Percentiles rank a stretch among this genome's conserved stretches.
Evolutionary conservation across 2,888 invertebrate species (phyloP).

Genomic region (Acholoe squamosa): DNA sequence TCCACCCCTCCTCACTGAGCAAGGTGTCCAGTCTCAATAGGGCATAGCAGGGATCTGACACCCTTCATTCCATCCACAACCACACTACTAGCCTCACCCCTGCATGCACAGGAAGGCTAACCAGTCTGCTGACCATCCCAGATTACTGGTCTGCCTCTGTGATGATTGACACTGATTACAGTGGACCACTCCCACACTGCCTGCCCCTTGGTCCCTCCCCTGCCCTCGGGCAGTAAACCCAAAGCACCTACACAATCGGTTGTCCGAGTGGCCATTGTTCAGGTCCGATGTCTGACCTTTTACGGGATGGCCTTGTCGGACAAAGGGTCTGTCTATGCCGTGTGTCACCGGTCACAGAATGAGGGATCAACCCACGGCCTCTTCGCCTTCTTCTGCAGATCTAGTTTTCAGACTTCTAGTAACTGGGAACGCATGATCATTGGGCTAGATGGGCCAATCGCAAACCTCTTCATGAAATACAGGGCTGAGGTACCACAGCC

Average conservation of each 20-base stretch:
- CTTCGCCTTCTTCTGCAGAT: background rate
- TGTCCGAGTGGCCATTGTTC: slow-evolving; percentile 11
- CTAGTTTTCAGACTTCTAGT: too few species aligned
- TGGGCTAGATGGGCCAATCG: too few species aligned
- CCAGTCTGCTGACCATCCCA: background rate
- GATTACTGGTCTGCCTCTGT: background rate
- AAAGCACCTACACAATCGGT: background rate
- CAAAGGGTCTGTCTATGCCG: slow-evolving; percentile 14
- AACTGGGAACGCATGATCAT: too few species aligned
- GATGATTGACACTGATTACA: slow-evolving; percentile 33
- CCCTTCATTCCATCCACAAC: background rate
- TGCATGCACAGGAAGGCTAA: background rate
- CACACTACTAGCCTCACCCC: background rate
- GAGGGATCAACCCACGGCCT: background rate
- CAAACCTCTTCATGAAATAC: too few species aligned
- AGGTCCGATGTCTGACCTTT: slow-evolving; percentile 21
- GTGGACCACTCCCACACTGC: slow-evolving; percentile 16
- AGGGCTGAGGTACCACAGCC: too few species aligned
- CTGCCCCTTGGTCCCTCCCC: background rate
- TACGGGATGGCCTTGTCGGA: slow-evolving; percentile 17
- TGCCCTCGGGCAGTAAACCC: background rate
- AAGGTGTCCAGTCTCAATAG: background rate
- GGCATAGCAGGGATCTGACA: background rate
- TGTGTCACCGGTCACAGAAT: background rate
- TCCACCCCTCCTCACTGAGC: background rate